Evolutionary conservation across 2,113 vertebrate species (phyloP).

Genomic region (Syngnathus floridae): DNA sequence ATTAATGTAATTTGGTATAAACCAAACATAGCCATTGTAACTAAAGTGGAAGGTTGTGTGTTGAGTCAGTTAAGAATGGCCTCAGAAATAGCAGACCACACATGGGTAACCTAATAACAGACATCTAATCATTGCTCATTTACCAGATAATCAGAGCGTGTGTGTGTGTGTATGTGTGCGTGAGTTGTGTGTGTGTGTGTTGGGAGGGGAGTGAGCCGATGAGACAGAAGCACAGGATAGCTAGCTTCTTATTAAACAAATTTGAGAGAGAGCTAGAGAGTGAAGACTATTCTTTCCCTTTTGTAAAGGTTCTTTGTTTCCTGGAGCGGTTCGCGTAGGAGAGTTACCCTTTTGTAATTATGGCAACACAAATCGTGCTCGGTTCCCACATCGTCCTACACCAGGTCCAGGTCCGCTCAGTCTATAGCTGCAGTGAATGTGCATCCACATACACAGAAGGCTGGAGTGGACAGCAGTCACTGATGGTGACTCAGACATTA

Average conservation of each 20-base stretch:
- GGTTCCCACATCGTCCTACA: constrained; percentile 48
- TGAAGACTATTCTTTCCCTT: constrained; percentile 19
- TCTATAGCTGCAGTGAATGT: constrained; percentile 8
- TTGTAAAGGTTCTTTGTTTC: constrained; percentile 57
- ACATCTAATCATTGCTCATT: constrained; percentile 35
- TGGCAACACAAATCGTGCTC: constrained; percentile 37
- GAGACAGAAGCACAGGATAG: constrained; percentile 31
- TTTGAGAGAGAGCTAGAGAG: constrained; percentile 20
- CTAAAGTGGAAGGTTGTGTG: background rate
- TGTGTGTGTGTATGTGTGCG: too few species aligned
- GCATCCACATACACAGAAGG: constrained; percentile 12
- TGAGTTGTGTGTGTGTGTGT: background rate
- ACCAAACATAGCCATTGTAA: constrained; percentile 12
- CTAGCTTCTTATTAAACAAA: constrained; percentile 50
- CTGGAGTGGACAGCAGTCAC: background rate
- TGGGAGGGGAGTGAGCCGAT: constrained; percentile 23
- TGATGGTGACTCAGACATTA: constrained; percentile 14
- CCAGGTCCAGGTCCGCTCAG: constrained; percentile 31
- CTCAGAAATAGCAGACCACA: constrained; percentile 15
- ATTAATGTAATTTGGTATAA: constrained; percentile 59
- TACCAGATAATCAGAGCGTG: constrained; percentile 15
- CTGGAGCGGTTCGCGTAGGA: constrained; percentile 46
- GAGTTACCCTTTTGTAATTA: constrained; percentile 58
- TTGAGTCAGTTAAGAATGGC: constrained; percentile 6
- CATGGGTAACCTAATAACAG: constrained; percentile 21